Percentiles rank a stretch among this genome's conserved stretches.
Conservation (phyloP, 2,888 invertebrate species). For the Tenthredo distinguenda region DNA sequence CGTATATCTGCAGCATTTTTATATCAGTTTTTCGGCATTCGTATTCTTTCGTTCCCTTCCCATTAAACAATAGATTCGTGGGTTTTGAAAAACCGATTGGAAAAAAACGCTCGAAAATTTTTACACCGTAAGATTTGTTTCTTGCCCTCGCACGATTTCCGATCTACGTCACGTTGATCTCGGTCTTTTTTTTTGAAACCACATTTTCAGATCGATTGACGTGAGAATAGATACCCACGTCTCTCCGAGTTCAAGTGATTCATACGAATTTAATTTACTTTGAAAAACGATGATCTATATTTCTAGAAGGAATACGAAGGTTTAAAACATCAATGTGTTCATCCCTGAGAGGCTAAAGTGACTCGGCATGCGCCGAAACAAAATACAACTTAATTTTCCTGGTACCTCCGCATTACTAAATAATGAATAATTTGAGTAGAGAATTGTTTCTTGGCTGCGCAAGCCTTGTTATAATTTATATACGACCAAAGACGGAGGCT, state of each 20-base stretch:
- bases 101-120: too few relatives aligned
- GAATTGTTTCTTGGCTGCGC: background rate
- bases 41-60: background rate
- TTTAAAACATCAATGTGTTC: background rate
- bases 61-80: background rate
- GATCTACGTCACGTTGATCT: background rate
- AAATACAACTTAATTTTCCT: constrained; percentile 4
- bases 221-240: background rate
- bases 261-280: background rate
- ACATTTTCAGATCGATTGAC: background rate
- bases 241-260: background rate
- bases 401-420: background rate
- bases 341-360: background rate
- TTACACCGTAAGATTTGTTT: too few relatives aligned
- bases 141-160: too few relatives aligned
- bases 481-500: background rate
- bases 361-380: background rate
- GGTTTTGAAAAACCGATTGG: background rate
- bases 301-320: background rate
- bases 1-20: background rate
- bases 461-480: constrained; percentile 31
- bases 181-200: background rate
- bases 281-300: background rate
- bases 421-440: constrained; percentile 6
- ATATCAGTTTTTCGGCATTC: background rate